A percentile compares a stretch with the other conserved stretches of the same genome.
Evolutionary conservation across 2,113 vertebrate species (phyloP).

Genomic region (Hoplias malabaricus): DNA sequence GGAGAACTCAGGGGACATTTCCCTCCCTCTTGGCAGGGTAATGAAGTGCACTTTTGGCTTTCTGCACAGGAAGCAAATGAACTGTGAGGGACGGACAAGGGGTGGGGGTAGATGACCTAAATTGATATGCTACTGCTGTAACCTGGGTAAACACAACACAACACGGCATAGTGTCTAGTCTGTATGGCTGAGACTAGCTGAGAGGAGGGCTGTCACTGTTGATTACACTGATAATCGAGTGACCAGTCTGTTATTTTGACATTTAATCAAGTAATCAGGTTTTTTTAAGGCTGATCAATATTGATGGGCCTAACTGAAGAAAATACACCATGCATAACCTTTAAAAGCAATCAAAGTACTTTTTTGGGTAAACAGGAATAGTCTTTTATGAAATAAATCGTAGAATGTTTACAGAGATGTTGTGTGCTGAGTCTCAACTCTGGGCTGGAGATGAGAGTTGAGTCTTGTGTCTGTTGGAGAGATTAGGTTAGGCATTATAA

Average conservation of each 20-base stretch:
- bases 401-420: not conserved
- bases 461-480: too few relatives aligned
- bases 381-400: too few relatives aligned
- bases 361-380: too few relatives aligned
- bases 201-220: not conserved
- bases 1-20: conserved; percentile 23
- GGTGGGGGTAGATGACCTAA: conserved; percentile 3
- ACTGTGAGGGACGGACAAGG: not conserved
- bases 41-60: conserved; percentile 42
- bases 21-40: conserved; percentile 9
- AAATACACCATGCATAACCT: too few relatives aligned
- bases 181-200: conserved; percentile 7
- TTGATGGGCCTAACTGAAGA: not conserved
- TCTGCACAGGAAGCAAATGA: conserved; percentile 28
- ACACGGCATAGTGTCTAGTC: not conserved
- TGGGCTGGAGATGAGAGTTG: too few relatives aligned
- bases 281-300: not conserved
- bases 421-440: too few relatives aligned
- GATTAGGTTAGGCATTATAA: too few relatives aligned
- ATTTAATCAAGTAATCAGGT: not conserved
- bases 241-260: not conserved
- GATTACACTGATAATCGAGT: not conserved
- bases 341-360: too few relatives aligned
- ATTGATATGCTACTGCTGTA: conserved; percentile 42
- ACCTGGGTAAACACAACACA: conserved; percentile 29